Evolutionary conservation across 2,113 vertebrate genomes (phyloP).

Genomic region (Notothenia coriiceps): DNA sequence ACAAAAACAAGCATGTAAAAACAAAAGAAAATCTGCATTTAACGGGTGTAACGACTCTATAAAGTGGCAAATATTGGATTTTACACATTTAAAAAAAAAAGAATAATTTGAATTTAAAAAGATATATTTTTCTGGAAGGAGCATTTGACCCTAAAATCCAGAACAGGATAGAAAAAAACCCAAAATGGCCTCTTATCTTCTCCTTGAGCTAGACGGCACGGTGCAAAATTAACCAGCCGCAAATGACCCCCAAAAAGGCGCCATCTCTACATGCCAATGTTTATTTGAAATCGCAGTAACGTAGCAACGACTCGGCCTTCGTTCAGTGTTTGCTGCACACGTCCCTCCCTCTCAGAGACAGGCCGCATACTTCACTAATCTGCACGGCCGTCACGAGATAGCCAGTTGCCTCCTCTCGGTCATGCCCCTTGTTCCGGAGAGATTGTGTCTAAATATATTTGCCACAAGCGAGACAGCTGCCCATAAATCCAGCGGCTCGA

Average conservation of each 20-base stretch:
- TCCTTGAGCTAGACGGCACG: no score
- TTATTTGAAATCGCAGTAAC: neutral
- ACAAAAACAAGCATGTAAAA: no score
- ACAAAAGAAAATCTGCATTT: no score
- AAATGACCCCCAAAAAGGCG: neutral
- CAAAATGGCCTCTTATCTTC: no score
- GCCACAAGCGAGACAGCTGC: conserved; percentile 76
- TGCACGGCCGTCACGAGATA: conserved; percentile 72
- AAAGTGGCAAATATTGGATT: no score
- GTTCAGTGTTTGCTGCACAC: conserved; percentile 8
- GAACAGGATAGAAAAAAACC: no score
- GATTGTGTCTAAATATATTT: conserved; percentile 82
- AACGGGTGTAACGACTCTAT: no score
- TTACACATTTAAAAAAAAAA: no score
- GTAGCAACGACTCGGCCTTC: neutral
- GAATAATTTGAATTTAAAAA: no score
- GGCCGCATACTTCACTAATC: conserved; percentile 64
- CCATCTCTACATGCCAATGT: neutral
- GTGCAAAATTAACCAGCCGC: no score
- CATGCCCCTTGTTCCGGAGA: conserved; percentile 76
- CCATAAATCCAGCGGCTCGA: conserved; percentile 54
- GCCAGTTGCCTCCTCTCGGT: conserved; percentile 73
- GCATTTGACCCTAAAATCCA: no score
- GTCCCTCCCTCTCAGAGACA: conserved; percentile 22
- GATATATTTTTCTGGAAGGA: no score